Evolutionary conservation across 1,140 invertebrate genomes (phyloP).

Genomic region (Achatina immaculata): DNA sequence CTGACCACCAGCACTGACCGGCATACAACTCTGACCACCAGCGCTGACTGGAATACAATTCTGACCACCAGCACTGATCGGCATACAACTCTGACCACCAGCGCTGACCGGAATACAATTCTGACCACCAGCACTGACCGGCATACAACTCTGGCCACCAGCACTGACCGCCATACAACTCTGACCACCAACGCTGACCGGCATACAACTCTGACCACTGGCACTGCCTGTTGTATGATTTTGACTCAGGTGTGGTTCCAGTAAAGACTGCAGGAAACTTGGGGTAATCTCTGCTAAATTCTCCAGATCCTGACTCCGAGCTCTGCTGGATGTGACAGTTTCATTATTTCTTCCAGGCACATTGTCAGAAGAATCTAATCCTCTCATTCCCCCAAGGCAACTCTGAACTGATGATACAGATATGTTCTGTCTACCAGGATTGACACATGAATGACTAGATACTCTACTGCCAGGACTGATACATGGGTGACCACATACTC

Average conservation of each 20-base stretch:
- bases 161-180: not conserved
- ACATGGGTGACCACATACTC: not conserved
- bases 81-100: not conserved
- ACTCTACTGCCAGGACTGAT: not conserved
- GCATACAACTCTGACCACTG: not conserved
- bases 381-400: not conserved
- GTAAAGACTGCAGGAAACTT: conserved; percentile 22
- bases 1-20: too few species aligned
- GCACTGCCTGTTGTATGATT: not conserved
- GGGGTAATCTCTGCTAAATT: conserved; percentile 7
- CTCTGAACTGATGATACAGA: conserved; percentile 21
- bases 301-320: not conserved
- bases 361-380: not conserved
- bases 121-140: too few species aligned
- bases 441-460: not conserved
- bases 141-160: too few species aligned
- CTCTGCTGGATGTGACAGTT: not conserved
- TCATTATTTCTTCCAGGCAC: not conserved
- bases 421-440: not conserved
- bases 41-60: not conserved
- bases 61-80: too few species aligned
- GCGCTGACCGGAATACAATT: not conserved
- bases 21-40: too few species aligned
- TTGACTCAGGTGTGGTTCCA: not conserved
- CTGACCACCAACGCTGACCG: not conserved